Percentiles rank a stretch among this genome's conserved stretches.
phyloP scores from a whole-genome alignment of 2,888 invertebrate genomes.

The Neelides folsomi region DNA sequence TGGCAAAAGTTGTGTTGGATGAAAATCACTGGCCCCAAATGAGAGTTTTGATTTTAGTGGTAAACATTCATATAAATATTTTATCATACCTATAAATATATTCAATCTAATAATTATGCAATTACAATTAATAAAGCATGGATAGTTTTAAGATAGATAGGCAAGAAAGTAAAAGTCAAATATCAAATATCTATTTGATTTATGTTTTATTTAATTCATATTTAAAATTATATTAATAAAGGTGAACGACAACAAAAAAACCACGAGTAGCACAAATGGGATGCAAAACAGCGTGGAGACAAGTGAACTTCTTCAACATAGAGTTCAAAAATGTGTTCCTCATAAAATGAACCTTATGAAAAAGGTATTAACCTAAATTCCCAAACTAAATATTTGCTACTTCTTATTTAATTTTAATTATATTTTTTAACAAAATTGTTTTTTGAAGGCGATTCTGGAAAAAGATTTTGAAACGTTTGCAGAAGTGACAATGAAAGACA shows the following conservation, averaged over 20 bases:
- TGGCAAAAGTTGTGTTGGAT: constrained; percentile 59
- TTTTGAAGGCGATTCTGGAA: constrained; percentile 46
- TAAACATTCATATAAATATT: constrained; percentile 39
- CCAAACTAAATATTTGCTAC: too few relatives aligned
- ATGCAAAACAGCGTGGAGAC: constrained; percentile 73
- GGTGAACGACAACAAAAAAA: constrained; percentile 63
- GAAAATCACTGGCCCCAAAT: constrained; percentile 79
- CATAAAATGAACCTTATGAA: constrained; percentile 50
- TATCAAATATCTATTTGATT: background rate
- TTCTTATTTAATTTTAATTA: too few relatives aligned
- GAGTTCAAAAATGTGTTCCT: constrained; percentile 61
- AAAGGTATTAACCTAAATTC: constrained; percentile 33
- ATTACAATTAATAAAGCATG: too few relatives aligned
- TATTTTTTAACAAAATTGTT: constrained; percentile 6
- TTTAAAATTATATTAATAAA: constrained; percentile 19
- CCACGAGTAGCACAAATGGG: constrained; percentile 70
- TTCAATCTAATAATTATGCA: too few relatives aligned
- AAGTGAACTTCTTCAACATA: constrained; percentile 63
- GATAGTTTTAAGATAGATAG: too few relatives aligned
- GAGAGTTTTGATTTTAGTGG: constrained; percentile 75
- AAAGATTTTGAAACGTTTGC: constrained; percentile 73
- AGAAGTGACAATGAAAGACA: constrained; percentile 91
- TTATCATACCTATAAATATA: too few relatives aligned
- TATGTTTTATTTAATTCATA: background rate
- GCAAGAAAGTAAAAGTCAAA: too few relatives aligned